phyloP scores from a whole-genome alignment of 2,797 vertebrate species.

The Tapera naevia region DNA sequence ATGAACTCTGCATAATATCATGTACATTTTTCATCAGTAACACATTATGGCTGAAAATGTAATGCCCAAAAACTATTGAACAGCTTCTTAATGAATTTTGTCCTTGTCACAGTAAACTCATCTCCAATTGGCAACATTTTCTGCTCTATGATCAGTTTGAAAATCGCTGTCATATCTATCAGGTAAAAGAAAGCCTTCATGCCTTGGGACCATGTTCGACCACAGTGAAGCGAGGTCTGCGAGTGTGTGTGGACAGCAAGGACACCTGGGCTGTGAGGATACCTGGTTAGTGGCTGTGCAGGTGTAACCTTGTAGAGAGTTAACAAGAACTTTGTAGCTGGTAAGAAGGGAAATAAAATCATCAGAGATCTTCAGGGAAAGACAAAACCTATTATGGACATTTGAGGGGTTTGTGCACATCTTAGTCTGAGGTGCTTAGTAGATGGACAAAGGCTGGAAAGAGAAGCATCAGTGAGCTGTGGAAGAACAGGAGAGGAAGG shows the following conservation, averaged over 20 bases:
- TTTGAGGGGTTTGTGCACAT: neutral
- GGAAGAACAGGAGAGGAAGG: neutral
- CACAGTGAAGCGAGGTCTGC: neutral
- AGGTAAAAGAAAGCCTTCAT: neutral
- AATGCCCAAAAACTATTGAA: neutral
- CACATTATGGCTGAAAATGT: neutral
- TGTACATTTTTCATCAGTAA: neutral
- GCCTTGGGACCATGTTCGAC: neutral
- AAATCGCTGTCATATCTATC: neutral
- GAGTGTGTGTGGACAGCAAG: neutral
- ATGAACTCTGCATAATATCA: neutral
- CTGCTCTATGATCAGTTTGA: neutral
- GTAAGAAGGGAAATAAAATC: neutral
- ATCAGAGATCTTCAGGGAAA: neutral
- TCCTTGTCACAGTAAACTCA: neutral
- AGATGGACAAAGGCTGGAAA: neutral
- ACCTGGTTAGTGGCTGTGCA: neutral
- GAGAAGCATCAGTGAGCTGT: neutral
- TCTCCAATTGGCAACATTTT: neutral
- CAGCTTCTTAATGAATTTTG: neutral
- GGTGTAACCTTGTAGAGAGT: neutral
- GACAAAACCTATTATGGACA: neutral
- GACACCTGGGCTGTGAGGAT: neutral
- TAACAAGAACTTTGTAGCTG: neutral
- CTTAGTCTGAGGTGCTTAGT: neutral